Conservation (phyloP, 2,888 invertebrate genomes). For the Didymodactylos carnosus region DNA sequence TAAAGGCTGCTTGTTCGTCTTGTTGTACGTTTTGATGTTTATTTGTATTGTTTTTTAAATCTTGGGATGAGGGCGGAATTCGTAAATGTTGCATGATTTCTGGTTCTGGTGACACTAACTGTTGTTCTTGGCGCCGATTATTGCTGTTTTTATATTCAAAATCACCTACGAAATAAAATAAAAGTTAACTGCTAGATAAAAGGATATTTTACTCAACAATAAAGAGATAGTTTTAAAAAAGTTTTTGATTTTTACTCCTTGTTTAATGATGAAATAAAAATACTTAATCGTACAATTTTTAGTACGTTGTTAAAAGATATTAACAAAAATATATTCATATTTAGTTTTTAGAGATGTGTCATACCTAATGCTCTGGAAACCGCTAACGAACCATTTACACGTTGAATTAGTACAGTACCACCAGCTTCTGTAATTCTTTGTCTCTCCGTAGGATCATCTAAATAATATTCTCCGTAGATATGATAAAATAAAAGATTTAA, state of each 20-base stretch:
- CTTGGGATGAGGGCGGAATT: too few relatives aligned
- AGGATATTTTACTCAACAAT: too few relatives aligned
- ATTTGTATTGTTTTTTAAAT: too few relatives aligned
- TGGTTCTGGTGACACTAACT: constrained; percentile 90
- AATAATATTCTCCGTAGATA: not conserved
- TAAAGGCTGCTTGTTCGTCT: constrained; percentile 55
- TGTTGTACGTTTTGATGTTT: constrained; percentile 32
- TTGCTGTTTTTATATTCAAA: constrained; percentile 43
- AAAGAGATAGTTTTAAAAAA: too few relatives aligned
- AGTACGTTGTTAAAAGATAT: too few relatives aligned
- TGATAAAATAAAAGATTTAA: not conserved
- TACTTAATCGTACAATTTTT: too few relatives aligned
- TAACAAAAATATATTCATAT: too few relatives aligned
- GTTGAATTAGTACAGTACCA: constrained; percentile 84
- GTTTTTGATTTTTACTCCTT: too few relatives aligned
- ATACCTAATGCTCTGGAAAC: constrained; percentile 73
- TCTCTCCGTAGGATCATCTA: constrained; percentile 55
- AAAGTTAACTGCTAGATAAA: too few relatives aligned
- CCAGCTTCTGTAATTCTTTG: constrained; percentile 83
- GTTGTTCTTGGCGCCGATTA: constrained; percentile 62
- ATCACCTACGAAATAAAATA: too few relatives aligned
- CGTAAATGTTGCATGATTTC: constrained; percentile 71
- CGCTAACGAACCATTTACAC: constrained; percentile 83
- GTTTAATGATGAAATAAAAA: too few relatives aligned
- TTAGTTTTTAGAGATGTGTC: too few relatives aligned